Evolutionary conservation across 2,113 vertebrate genomes (phyloP).

Genomic region (Tympanuchus pallidicinctus): DNA sequence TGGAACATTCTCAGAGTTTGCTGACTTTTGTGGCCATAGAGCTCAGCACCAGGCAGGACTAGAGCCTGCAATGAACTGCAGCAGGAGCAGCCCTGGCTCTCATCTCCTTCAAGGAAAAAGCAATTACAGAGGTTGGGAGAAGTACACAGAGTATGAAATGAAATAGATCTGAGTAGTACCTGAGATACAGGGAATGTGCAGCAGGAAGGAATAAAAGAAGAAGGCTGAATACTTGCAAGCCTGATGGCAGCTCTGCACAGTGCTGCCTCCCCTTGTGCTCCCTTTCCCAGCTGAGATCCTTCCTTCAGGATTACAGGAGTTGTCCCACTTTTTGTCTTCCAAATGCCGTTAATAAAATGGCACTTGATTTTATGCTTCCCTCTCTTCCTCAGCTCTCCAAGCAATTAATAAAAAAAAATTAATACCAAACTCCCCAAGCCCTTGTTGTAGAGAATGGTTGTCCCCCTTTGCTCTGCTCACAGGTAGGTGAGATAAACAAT

Average conservation of each 20-base stretch:
- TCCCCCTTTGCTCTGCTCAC: not conserved
- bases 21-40: not conserved
- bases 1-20: not conserved
- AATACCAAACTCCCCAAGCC: not conserved
- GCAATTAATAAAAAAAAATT: slow-evolving; percentile 32
- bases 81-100: not conserved
- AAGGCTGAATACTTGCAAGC: not conserved
- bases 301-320: not conserved
- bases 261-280: not conserved
- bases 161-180: not conserved
- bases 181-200: not conserved
- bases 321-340: not conserved
- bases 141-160: not conserved
- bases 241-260: not conserved
- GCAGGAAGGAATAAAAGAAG: not conserved
- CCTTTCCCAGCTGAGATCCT: not conserved
- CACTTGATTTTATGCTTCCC: not conserved
- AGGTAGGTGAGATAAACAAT: not conserved
- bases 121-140: not conserved
- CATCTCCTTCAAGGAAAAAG: not conserved
- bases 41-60: not conserved
- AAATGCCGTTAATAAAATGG: not conserved
- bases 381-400: slow-evolving; percentile 24
- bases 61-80: not conserved
- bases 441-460: not conserved